phyloP scores from a whole-genome alignment of 2,113 vertebrate species.

The Lampris megalopsis region DNA sequence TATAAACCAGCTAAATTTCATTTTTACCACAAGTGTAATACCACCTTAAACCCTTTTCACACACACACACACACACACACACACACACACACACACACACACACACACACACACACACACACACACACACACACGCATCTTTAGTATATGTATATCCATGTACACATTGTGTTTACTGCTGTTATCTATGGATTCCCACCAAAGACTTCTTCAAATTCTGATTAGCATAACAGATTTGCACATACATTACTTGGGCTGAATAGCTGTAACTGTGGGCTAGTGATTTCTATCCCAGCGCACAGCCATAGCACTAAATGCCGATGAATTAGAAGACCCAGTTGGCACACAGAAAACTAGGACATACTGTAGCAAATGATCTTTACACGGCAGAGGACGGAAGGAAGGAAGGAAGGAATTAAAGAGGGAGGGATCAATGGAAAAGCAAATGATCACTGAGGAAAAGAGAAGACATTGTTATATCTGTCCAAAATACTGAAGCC shows the following conservation, averaged over 20 bases:
- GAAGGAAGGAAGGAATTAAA: slow-evolving; percentile 4
- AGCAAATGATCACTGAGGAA: neutral
- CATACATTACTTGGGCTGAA: slow-evolving; percentile 19
- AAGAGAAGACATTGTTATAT: neutral
- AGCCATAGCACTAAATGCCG: slow-evolving; percentile 21
- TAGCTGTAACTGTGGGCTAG: slow-evolving; percentile 8
- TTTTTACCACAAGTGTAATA: neutral
- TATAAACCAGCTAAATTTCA: neutral
- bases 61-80: too few relatives aligned
- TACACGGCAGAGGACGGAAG: slow-evolving; percentile 20
- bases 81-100: too few relatives aligned
- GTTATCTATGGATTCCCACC: neutral
- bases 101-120: too few relatives aligned
- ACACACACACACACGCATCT: too few relatives aligned
- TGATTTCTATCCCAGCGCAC: slow-evolving; percentile 14
- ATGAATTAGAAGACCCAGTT: slow-evolving; percentile 31
- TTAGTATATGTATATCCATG: too few relatives aligned
- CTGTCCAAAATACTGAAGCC: neutral
- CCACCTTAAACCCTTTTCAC: too few relatives aligned
- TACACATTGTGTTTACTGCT: too few relatives aligned
- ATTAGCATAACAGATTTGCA: slow-evolving; percentile 24
- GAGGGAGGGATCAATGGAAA: neutral
- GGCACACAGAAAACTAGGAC: slow-evolving; percentile 49
- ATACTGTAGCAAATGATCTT: slow-evolving; percentile 47
- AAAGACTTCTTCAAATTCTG: slow-evolving; percentile 1